Evolutionary conservation across 2,797 vertebrate species (phyloP).

Genomic region (Eulemur coronatus): DNA sequence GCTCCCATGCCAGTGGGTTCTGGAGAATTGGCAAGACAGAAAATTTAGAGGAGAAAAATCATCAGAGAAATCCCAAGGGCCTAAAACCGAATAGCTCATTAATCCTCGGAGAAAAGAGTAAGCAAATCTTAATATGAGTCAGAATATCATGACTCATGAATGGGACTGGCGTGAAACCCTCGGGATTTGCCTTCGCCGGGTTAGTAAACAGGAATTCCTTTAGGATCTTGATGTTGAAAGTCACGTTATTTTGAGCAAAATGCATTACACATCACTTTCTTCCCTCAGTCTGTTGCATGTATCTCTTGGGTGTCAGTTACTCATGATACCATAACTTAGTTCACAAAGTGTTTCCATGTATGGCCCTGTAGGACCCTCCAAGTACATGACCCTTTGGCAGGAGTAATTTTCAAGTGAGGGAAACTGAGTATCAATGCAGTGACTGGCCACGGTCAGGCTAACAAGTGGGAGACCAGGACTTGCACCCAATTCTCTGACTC

Average conservation of each 20-base stretch:
- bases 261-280: background rate
- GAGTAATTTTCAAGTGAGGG: background rate
- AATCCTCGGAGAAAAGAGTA: background rate
- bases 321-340: background rate
- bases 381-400: background rate
- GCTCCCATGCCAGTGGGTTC: background rate
- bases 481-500: background rate
- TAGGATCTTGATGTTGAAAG: slow-evolving; percentile 1
- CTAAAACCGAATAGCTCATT: slow-evolving; percentile 16
- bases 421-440: background rate
- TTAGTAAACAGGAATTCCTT: slow-evolving; percentile 54
- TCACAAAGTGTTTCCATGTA: rapidly evolving
- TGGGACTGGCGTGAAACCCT: background rate
- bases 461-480: background rate
- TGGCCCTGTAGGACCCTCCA: background rate
- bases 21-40: slow-evolving; percentile 23
- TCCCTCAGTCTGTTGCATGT: background rate
- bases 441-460: background rate
- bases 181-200: background rate
- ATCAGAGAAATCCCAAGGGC: background rate
- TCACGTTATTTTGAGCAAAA: background rate
- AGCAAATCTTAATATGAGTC: background rate
- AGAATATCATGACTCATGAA: slow-evolving; percentile 17
- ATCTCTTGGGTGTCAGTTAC: background rate
- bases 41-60: background rate